Evolutionary conservation across 2,113 vertebrate genomes (phyloP).

Genomic region (Henicopernis longicauda): DNA sequence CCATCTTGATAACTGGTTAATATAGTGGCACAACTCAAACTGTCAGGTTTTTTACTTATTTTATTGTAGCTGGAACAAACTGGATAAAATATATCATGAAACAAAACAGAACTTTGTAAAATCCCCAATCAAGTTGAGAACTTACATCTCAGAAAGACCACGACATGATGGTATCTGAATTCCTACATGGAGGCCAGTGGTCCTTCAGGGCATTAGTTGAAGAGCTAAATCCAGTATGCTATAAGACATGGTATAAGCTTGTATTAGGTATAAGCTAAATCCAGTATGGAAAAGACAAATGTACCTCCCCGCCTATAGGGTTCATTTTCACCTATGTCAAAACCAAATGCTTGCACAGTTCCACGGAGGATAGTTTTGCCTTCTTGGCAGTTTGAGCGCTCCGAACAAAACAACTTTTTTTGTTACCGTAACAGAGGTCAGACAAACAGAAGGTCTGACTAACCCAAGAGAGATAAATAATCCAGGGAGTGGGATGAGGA

Average conservation of each 20-base stretch:
- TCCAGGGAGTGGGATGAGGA: background rate
- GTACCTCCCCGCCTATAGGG: too few relatives aligned
- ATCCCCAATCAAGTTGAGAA: background rate
- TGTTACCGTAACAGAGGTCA: background rate
- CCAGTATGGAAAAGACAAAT: background rate
- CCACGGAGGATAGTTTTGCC: background rate
- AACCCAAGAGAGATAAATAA: conserved; percentile 32
- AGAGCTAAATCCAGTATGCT: background rate
- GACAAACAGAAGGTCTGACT: background rate
- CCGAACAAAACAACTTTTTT: background rate
- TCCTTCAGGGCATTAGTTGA: background rate
- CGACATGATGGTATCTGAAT: background rate
- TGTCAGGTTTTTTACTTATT: background rate
- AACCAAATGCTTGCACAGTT: background rate
- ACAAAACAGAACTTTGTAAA: background rate
- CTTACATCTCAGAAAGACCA: background rate
- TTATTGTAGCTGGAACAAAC: background rate
- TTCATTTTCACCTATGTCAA: background rate
- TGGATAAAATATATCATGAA: background rate
- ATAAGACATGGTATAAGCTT: background rate
- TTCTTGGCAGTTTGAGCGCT: background rate
- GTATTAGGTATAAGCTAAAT: background rate
- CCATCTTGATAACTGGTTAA: background rate
- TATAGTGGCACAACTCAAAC: background rate
- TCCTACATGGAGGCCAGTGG: background rate